Evolutionary conservation across 2,888 invertebrate genomes (phyloP).

Genomic region (Anodontia alba): DNA sequence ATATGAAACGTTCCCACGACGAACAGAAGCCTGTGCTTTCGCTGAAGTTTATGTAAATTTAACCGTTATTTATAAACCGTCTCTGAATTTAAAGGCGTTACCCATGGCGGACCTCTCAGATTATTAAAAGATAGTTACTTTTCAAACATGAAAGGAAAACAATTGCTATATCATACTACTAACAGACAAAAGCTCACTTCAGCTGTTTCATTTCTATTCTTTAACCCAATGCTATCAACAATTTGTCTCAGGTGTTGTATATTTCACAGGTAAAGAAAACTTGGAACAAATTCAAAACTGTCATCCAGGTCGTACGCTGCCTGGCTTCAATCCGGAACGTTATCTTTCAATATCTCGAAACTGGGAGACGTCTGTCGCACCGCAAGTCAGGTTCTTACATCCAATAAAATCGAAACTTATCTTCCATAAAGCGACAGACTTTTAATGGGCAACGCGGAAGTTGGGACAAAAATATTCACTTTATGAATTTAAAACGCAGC

Average conservation of each 20-base stretch:
- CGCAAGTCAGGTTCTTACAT: not conserved
- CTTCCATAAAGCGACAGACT: not conserved
- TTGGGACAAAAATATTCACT: not conserved
- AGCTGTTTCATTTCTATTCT: constrained; percentile 39
- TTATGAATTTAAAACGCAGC: too few relatives aligned
- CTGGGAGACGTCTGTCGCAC: not conserved
- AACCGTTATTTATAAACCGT: too few relatives aligned
- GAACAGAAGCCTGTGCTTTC: too few relatives aligned
- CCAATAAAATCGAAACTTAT: constrained; percentile 5
- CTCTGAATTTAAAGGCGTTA: constrained; percentile 5
- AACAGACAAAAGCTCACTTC: constrained; percentile 41
- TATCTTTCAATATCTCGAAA: not conserved
- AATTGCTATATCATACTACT: constrained; percentile 41
- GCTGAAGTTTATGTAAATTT: too few relatives aligned
- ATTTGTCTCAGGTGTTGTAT: not conserved
- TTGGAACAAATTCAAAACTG: constrained; percentile 35
- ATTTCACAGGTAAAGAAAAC: constrained; percentile 9
- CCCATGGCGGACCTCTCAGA: not conserved
- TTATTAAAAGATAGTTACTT: not conserved
- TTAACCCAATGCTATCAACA: not conserved
- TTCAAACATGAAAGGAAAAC: not conserved
- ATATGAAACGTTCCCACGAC: too few relatives aligned
- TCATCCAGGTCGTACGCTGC: not conserved
- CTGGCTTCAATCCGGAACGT: not conserved
- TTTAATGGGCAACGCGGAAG: not conserved